Base-by-base conservation (phyloP, 2,113 vertebrate species). In the Panthera uncia region DNA sequence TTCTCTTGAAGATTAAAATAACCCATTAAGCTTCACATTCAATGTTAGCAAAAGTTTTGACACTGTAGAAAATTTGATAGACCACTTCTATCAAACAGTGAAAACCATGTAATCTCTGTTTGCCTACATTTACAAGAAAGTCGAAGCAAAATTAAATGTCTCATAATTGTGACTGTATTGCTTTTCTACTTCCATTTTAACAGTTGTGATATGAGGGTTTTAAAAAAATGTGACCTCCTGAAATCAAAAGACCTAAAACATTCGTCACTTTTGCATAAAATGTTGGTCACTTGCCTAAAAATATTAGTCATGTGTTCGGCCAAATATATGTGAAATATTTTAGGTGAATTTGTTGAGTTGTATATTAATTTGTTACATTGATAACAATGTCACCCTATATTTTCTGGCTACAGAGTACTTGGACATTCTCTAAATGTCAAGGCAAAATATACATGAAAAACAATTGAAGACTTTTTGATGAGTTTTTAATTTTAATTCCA, bases 191-290 rank as follows among this genome's bases (percentile, higher is more conserved):
- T 92, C 5, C 10, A 65, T 45, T 66, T 92, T 94, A 84, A 41
- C 3, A 55, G 38, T 52, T 4, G n/a, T 65, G 83, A 85, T 41
- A 65, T 76, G 50, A 91, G 3, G 0, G 7, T 38, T 91, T 85
- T 68, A 31, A 41, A 92, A 80, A 80, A 92, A 65, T 55, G 10
- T 78, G 0, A 80, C 19, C 50, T 11, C 5, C 50, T 31, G 31
- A 65, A 85, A 88, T 74, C 8, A 74, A 78, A 52, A 85, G 63
- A 48, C 0, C 50, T 85, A 69, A 89, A 94, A 86, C 81, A 80
- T 94, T 81, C 55, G 19, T 89, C 41, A 95, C 88, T 80, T 76
- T 80, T 71, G 33, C 12, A 55, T 74, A 27, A 93, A 95, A 91
- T 21, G 5, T 93, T 78, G 55, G 19, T 89, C 41, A 93, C 74